Percentiles rank a stretch among this genome's conserved stretches.
These are phyloP conservation scores for Mobula hypostoma DNA, from an alignment of 2,113 vertebrate species.

Conservation along the genomic window DNA sequence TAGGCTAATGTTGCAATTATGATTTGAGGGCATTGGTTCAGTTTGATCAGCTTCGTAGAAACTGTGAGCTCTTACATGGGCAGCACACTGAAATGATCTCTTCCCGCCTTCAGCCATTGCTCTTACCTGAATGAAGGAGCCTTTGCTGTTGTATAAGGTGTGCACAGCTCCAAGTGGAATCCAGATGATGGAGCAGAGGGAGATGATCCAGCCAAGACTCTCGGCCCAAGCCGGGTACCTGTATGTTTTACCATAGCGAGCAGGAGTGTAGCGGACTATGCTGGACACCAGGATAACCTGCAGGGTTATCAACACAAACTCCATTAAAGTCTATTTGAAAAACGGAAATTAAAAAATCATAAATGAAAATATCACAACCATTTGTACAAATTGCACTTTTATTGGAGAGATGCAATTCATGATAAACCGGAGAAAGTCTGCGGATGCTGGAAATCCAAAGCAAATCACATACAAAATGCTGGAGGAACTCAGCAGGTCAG, in stretches of 20 bases:
- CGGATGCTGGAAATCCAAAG: no score
- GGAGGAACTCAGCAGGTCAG: no score
- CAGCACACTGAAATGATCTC: background rate
- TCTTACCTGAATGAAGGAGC: slow-evolving; percentile 54
- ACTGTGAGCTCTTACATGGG: background rate
- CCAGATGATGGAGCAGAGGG: slow-evolving; percentile 59
- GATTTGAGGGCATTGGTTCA: background rate
- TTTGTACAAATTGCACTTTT: background rate
- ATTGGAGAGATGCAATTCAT: no score
- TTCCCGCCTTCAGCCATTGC: background rate
- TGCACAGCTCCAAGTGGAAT: slow-evolving; percentile 60
- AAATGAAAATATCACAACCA: background rate
- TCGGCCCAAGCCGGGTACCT: slow-evolving; percentile 59
- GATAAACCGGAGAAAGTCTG: no score
- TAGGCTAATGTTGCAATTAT: background rate
- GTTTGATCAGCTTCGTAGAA: background rate
- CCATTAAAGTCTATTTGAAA: background rate
- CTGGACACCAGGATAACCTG: slow-evolving; percentile 57
- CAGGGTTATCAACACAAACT: background rate
- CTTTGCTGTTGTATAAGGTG: slow-evolving; percentile 53
- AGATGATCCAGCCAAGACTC: slow-evolving; percentile 55
- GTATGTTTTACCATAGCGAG: slow-evolving; percentile 53
- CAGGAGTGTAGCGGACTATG: slow-evolving; percentile 55
- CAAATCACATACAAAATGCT: no score
- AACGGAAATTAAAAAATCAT: background rate